phyloP scores from a whole-genome alignment of 2,797 vertebrate species.

The Tokudaia tokunoshimensis region DNA sequence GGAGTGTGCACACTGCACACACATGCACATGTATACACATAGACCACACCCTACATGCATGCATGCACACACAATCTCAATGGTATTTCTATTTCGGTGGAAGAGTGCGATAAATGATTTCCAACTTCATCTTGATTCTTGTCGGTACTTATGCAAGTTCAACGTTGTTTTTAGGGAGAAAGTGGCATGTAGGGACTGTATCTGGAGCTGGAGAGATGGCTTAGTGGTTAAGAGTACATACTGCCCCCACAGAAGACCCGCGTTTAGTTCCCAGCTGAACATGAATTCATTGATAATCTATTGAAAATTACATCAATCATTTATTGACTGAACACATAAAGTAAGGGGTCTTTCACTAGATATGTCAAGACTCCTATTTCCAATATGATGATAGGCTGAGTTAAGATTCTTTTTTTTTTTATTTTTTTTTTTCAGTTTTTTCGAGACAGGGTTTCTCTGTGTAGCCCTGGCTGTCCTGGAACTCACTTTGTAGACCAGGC shows the following conservation, averaged over 20 bases:
- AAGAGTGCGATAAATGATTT: neutral
- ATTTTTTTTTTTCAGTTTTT: too few species aligned
- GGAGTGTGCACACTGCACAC: neutral
- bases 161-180: conserved; percentile 39
- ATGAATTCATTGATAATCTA: neutral
- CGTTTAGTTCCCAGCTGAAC: neutral
- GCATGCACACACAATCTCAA: neutral
- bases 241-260: neutral
- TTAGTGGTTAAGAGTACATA: neutral
- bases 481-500: too few species aligned
- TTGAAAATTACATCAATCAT: neutral
- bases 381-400: conserved; percentile 19
- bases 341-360: conserved; percentile 16
- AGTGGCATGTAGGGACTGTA: neutral
- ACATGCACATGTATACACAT: neutral
- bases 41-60: neutral
- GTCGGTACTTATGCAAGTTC: neutral
- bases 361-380: neutral
- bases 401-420: neutral
- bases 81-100: conserved; percentile 52
- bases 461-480: too few species aligned
- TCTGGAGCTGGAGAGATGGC: neutral
- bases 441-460: too few species aligned
- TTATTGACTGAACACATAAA: conserved; percentile 48
- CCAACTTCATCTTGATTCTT: conserved; percentile 26